These are phyloP conservation scores for Halcyon badia DNA, from an alignment of 2,797 vertebrate species.

Conservation along the genomic window DNA sequence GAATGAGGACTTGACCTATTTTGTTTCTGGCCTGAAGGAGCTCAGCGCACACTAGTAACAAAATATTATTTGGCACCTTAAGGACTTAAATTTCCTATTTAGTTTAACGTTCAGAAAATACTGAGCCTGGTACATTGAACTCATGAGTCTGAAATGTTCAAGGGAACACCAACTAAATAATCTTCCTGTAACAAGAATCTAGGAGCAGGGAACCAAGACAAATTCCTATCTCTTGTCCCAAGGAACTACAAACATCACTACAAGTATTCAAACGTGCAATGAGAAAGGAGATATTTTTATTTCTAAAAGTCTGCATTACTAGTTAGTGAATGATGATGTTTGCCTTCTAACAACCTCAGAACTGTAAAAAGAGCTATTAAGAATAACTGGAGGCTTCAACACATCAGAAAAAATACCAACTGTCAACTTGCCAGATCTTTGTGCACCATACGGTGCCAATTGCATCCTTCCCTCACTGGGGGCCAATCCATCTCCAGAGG, in stretches of 20 bases:
- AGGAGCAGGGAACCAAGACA: not conserved
- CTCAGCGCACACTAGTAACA: not conserved
- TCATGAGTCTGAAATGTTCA: not conserved
- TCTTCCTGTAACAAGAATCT: not conserved
- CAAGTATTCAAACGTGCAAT: not conserved
- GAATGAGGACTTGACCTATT: conserved; percentile 36
- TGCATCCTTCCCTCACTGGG: not conserved
- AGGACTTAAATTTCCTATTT: not conserved
- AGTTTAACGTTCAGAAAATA: not conserved
- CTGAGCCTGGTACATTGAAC: not conserved
- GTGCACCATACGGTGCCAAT: not conserved
- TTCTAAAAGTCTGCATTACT: not conserved
- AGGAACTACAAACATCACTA: not conserved
- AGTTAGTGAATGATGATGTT: not conserved
- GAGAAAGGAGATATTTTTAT: not conserved
- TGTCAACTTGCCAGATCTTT: not conserved
- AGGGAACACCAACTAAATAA: rapidly evolving
- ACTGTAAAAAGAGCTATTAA: not conserved
- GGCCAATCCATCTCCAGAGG: conserved; percentile 52
- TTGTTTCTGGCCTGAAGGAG: not conserved
- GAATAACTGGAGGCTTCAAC: conserved; percentile 1
- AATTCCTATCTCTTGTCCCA: not conserved
- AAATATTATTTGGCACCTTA: not conserved
- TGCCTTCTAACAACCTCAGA: not conserved
- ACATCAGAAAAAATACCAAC: not conserved